These are phyloP conservation scores for Stegana nigrithorax DNA, from an alignment of 2,888 invertebrate genomes.

Conservation along the genomic window DNA sequence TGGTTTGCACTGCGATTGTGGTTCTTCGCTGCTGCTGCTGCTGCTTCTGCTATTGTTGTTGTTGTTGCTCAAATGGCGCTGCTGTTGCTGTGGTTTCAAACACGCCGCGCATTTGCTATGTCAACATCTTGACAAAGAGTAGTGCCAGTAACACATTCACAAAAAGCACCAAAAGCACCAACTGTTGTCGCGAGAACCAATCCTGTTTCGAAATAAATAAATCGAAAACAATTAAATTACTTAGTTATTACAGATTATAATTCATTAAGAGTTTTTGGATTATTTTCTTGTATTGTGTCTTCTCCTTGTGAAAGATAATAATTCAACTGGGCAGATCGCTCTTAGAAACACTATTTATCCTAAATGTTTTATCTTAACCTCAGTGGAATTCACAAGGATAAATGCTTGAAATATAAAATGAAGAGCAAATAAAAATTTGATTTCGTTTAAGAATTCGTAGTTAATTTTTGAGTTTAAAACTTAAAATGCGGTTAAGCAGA, in stretches of 20 bases:
- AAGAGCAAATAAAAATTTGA: not conserved
- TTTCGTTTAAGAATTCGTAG: too few species aligned
- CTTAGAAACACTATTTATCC: too few species aligned
- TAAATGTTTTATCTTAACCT: too few species aligned
- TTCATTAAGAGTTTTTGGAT: too few species aligned
- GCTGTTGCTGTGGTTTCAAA: conserved; percentile 33
- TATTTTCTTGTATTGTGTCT: too few species aligned
- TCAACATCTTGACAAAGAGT: conserved; percentile 95
- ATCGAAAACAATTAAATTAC: conserved; percentile 3
- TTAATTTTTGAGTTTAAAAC: too few species aligned
- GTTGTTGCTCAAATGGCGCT: not conserved
- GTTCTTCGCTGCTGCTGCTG: not conserved
- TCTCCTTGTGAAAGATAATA: too few species aligned
- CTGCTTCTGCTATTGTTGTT: conserved; percentile 26
- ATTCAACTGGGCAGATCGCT: too few species aligned
- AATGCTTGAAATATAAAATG: not conserved
- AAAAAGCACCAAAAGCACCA: conserved; percentile 92
- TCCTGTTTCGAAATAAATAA: conserved; percentile 72
- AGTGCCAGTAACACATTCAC: conserved; percentile 94
- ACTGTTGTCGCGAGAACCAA: conserved; percentile 96
- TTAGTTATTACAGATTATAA: not conserved
- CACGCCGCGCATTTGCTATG: conserved; percentile 77
- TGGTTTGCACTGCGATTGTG: conserved; percentile 7
- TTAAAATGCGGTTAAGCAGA: too few species aligned
- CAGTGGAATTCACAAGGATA: too few species aligned